Evolutionary conservation across 2,113 vertebrate species (phyloP).

Genomic region (Okapia johnstoni): DNA sequence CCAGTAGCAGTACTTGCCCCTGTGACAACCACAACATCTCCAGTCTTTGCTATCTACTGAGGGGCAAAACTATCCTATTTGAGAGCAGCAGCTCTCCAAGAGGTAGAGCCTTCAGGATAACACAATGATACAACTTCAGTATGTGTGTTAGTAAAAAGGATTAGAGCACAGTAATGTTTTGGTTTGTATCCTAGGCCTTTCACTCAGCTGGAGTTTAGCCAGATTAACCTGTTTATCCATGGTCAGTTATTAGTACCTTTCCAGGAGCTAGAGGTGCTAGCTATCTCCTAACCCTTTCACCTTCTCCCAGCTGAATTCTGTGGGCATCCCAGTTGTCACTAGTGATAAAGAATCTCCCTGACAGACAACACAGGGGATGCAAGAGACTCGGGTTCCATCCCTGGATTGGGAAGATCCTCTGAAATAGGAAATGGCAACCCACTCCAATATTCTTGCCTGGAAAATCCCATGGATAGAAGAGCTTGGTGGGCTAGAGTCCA

Average conservation of each 20-base stretch:
- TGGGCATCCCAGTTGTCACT: neutral
- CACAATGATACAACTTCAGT: neutral
- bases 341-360: neutral
- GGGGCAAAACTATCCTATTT: neutral
- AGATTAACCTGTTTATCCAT: neutral
- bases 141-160: neutral
- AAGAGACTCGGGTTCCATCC: neutral
- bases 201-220: neutral
- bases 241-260: neutral
- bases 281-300: neutral
- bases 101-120: neutral
- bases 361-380: neutral
- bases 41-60: neutral
- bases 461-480: neutral
- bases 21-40: neutral
- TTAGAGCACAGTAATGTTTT: neutral
- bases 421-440: neutral
- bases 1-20: no score
- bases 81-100: neutral
- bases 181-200: neutral
- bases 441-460: neutral
- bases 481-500: neutral
- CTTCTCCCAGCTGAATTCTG: neutral
- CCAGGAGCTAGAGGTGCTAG: neutral
- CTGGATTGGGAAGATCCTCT: neutral